A percentile compares a stretch with the other conserved stretches of the same genome.
Conservation (phyloP, 2,113 vertebrate species). For the Pomatorhinus ruficollis region DNA sequence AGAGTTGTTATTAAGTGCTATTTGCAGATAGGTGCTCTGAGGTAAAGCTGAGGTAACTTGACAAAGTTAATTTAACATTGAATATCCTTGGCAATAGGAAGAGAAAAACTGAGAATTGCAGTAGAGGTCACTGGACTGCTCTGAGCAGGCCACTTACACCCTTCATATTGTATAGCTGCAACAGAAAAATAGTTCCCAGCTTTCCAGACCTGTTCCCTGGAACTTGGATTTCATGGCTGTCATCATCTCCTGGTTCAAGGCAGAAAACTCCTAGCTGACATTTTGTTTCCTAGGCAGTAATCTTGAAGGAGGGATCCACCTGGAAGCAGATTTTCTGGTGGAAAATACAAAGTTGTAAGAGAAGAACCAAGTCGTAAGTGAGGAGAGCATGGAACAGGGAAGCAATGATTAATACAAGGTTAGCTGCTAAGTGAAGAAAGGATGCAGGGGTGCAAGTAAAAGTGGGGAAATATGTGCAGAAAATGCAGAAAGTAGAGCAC, state of each 20-base stretch:
- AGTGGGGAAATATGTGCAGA: background rate
- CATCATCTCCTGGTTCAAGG: conserved; percentile 28
- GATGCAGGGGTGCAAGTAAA: background rate
- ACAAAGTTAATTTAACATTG: background rate
- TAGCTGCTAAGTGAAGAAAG: background rate
- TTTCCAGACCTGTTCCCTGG: background rate
- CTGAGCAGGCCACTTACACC: background rate
- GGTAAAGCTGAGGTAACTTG: background rate
- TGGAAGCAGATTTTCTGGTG: conserved; percentile 4
- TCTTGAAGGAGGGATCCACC: conserved; percentile 39
- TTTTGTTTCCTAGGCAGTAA: conserved; percentile 26
- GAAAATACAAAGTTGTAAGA: conserved; percentile 22
- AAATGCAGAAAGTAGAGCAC: background rate
- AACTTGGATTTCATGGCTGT: background rate
- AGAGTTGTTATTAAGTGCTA: background rate
- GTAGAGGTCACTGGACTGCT: background rate
- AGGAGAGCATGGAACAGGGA: background rate
- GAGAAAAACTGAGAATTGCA: background rate
- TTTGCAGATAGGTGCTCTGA: background rate
- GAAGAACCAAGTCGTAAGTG: background rate
- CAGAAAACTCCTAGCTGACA: conserved; percentile 38
- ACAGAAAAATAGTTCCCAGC: background rate
- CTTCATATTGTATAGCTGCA: background rate
- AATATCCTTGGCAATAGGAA: background rate
- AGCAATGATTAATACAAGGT: background rate